A percentile compares a stretch with the other conserved stretches of the same genome.
Conservation (phyloP, 1,140 invertebrate genomes). For the Pogonomyrmex californicus region DNA sequence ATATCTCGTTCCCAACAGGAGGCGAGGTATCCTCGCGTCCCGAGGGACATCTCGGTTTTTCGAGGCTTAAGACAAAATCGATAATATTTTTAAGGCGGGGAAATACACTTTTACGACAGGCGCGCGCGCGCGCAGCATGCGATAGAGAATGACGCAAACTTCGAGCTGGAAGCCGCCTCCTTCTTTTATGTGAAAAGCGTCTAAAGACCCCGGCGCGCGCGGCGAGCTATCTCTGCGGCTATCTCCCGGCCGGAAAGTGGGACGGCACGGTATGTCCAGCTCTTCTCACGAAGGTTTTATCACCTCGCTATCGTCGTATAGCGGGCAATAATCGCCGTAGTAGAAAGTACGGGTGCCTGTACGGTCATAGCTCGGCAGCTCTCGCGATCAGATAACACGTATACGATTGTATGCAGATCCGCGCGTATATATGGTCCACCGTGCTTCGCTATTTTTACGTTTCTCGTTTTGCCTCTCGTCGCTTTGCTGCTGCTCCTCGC, state of each 20-base stretch:
- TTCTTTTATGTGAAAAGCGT: constrained; percentile 65
- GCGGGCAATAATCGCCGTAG: constrained; percentile 67
- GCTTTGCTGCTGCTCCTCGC: background rate
- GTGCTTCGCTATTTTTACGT: constrained; percentile 47
- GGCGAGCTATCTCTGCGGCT: constrained; percentile 67
- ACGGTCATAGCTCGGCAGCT: constrained; percentile 66
- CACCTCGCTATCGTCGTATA: constrained; percentile 70
- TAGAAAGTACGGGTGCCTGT: constrained; percentile 70
- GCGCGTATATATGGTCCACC: constrained; percentile 16
- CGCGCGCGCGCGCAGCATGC: background rate
- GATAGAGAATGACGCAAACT: constrained; percentile 32
- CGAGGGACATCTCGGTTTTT: background rate
- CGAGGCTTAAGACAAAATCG: background rate
- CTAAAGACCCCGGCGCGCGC: constrained; percentile 63
- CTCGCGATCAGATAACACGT: constrained; percentile 71
- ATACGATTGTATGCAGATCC: constrained; percentile 41
- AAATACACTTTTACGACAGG: background rate
- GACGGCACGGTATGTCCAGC: constrained; percentile 65
- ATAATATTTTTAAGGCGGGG: background rate
- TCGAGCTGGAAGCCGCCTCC: constrained; percentile 62
- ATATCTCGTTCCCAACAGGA: background rate
- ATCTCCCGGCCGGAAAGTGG: constrained; percentile 74
- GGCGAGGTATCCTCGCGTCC: background rate
- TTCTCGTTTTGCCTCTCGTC: constrained; percentile 6
- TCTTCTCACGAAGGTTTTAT: constrained; percentile 70